Evolutionary conservation across 2,797 vertebrate species (phyloP), one percentile per base, ranked within the genome.

Genomic region (Catostomus latipinnis): DNA sequence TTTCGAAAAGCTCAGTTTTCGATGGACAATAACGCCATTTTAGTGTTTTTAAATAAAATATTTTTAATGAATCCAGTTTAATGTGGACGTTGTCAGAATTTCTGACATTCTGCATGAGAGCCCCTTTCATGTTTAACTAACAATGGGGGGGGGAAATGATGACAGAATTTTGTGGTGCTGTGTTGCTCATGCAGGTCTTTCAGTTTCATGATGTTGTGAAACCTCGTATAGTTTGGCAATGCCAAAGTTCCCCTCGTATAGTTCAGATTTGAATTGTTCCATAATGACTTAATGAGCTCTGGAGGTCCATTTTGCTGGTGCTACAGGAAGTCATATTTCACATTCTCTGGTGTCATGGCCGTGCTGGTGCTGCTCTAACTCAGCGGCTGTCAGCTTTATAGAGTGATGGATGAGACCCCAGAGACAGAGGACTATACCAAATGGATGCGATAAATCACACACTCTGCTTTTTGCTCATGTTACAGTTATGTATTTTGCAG

Each of bases 361-460:
- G 9, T n/a, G 34, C 60, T 63, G 52, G 10, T 61, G 45, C 69
- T 43, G 12, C 34, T 54, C 14, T 12, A 10, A n/a, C 56, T 73
- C 13, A 50, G 9, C 4, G 49, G 57, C 74, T 48, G 22, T 80
- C 63, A 7, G 79, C 34, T 67, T 74, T 79, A 14, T n/a, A 14
- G 6, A 85, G 34, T 84, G 84, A 89, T 84, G 79, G 43, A 82
- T 78, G 58, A 78, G 16, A 72, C 74, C 69, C 48, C 65, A 6
- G 60, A 56, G 69, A 16, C 61, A 12, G 16, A 56, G 74, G 75
- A 73, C 67, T 13, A 16, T 61, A 50, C 61, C 5, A 54, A 82
- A 75, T 60, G 46, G 61, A 56, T 18, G 52, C 16, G 6, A 85
- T 87, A 79, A 88, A 89, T 90, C 82, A 86, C 22, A 9, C 18